These are phyloP conservation scores for Propithecus coquereli DNA, from an alignment of 2,113 vertebrate species.

Conservation along the genomic window DNA sequence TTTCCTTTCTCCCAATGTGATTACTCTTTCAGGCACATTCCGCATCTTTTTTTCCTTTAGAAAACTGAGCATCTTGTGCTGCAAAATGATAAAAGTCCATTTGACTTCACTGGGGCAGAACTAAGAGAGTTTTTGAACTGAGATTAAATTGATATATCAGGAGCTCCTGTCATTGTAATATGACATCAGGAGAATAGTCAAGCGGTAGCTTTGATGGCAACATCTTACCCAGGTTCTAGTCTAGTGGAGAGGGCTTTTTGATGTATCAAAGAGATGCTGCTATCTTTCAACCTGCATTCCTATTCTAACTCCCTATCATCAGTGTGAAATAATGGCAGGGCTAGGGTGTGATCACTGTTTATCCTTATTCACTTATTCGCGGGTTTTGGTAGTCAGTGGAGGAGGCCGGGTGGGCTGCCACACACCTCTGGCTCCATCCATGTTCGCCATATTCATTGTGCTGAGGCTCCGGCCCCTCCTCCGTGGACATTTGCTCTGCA, in stretches of 20 bases:
- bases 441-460: accelerated
- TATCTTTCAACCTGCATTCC: conserved; percentile 69
- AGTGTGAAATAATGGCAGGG: conserved; percentile 67
- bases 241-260: conserved; percentile 74
- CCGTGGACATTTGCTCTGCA: accelerated
- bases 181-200: conserved; percentile 73
- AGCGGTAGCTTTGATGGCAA: conserved; percentile 68
- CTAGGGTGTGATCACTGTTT: background rate
- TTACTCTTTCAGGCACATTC: conserved; percentile 63
- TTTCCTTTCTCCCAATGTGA: conserved; percentile 53
- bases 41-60: conserved; percentile 57
- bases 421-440: background rate
- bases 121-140: conserved; percentile 68
- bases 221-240: conserved; percentile 67
- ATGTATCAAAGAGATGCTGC: conserved; percentile 75
- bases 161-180: conserved; percentile 71
- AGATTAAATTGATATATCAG: conserved; percentile 71
- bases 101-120: conserved; percentile 69
- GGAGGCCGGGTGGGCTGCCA: conserved; percentile 48
- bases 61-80: conserved; percentile 66
- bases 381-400: conserved; percentile 49
- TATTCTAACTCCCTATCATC: conserved; percentile 67
- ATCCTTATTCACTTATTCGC: background rate
- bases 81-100: conserved; percentile 74
- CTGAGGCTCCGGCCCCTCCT: accelerated